Percentiles rank a stretch among this genome's conserved stretches.
These are phyloP conservation scores for Phalloptychus januarius DNA, from an alignment of 2,797 vertebrate genomes.

Conservation along the genomic window DNA sequence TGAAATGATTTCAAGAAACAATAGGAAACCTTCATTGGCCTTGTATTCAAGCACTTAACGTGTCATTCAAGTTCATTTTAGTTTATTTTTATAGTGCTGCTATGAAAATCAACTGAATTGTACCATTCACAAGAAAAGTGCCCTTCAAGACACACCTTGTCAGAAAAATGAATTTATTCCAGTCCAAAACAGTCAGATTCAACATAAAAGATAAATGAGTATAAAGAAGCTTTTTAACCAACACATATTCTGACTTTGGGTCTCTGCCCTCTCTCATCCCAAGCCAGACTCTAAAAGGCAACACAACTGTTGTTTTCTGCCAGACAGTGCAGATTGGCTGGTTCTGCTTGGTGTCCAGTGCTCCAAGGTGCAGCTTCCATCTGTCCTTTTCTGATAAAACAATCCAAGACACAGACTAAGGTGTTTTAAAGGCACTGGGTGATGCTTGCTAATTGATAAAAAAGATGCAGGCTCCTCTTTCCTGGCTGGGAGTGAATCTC, in stretches of 20 bases:
- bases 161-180: background rate
- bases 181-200: background rate
- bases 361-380: background rate
- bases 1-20: background rate
- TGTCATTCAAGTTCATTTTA: background rate
- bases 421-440: background rate
- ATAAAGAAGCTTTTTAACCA: background rate
- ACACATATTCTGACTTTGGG: background rate
- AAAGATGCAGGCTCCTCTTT: background rate
- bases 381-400: background rate
- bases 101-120: background rate
- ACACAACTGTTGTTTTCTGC: background rate
- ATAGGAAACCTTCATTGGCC: background rate
- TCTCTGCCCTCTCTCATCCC: background rate
- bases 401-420: background rate
- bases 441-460: background rate
- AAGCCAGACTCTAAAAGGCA: background rate
- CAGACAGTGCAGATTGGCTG: background rate
- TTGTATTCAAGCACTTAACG: background rate
- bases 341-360: background rate
- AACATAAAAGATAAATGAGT: background rate
- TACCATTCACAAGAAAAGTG: background rate
- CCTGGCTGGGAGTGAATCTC: background rate
- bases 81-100: background rate
- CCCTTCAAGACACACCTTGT: background rate